Percentiles rank a stretch among this genome's conserved stretches.
These are phyloP conservation scores for Ceratosolen fusciceps DNA, from an alignment of 1,140 invertebrate species.

Conservation along the genomic window DNA sequence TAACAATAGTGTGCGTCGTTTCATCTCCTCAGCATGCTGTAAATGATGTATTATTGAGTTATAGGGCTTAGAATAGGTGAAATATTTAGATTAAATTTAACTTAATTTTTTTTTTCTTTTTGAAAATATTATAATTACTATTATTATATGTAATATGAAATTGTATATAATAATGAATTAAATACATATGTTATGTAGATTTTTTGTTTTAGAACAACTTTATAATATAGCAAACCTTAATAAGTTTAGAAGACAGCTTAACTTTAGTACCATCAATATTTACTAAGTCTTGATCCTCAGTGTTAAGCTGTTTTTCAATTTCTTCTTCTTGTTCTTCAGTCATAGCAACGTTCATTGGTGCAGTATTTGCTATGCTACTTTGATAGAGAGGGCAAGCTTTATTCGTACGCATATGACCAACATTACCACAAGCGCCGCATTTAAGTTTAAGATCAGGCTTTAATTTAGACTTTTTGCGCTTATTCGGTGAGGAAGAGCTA, in stretches of 20 bases:
- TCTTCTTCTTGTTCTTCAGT: constrained; percentile 88
- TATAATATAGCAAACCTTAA: constrained; percentile 75
- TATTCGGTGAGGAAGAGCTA: constrained; percentile 71
- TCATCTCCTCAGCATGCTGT: constrained; percentile 85
- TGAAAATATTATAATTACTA: too few relatives aligned
- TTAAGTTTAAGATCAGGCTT: constrained; percentile 92
- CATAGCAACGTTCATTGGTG: constrained; percentile 81
- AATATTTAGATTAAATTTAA: too few relatives aligned
- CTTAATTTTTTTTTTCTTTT: too few relatives aligned
- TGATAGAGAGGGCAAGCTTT: constrained; percentile 96
- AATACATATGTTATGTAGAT: too few relatives aligned
- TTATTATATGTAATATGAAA: too few relatives aligned
- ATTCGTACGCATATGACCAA: constrained; percentile 90
- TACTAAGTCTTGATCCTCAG: constrained; percentile 88
- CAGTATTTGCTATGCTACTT: constrained; percentile 73
- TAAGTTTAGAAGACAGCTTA: constrained; percentile 84
- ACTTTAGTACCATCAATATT: constrained; percentile 94
- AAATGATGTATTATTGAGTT: not conserved
- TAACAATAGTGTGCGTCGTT: constrained; percentile 83
- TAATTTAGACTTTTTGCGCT: constrained; percentile 85
- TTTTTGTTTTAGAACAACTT: too few relatives aligned
- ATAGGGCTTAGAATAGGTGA: too few relatives aligned
- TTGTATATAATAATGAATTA: too few relatives aligned
- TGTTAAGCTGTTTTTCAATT: constrained; percentile 81
- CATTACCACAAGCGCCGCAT: constrained; percentile 97